Evolutionary conservation across 1,140 invertebrate genomes (phyloP), one percentile per base, ranked within the genome.

Genomic region (Pentalonia nigronervosa): DNA sequence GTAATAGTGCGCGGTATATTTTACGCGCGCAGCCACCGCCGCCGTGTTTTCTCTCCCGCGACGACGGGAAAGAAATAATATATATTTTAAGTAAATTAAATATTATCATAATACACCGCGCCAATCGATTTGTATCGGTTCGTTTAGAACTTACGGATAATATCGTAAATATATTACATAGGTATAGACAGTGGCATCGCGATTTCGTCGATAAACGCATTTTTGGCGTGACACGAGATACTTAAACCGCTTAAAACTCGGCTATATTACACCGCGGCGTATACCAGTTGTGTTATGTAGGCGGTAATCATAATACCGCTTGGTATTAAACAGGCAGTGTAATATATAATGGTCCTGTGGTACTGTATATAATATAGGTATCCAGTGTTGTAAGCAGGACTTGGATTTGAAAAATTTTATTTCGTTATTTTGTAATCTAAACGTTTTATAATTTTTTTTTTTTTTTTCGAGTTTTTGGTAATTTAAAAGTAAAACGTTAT

Each of bases 21-120:
- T n/a, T n/a, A 45, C n/a, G 30, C 11, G 41, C 41, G 41, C n/a
- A n/a, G n/a, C 41, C 41, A 4, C 41, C 41, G 47, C 45, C 86
- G 20, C 86, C 47, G 47, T n/a, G 84, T 87, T 87, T 87, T 87
- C 23, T 87, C 84, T 87, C 84, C 84, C 84, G 48, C 84, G 84
- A 87, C 36, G 83, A 86, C 14, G 25, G 25, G 2, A 87, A 14
- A 20, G 48, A 86, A 87, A 87, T 23, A 53, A 47, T 45, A 25
- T 76, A 76, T 76, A 76, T 23, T 84, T 84, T 45, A 84, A 30
- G 83, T 84, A 84, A 76, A 76, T 76, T 76, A 76, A 76, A 76
- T 34, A 81, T 36, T 84, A 84, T 45, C 41, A 76, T 76, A n/a
- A 84, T 25, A 41, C 83, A 41, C 50, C 50, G 20, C 20, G 50